Percentiles rank a stretch among this genome's conserved stretches.
Evolutionary conservation across 1,140 invertebrate species (phyloP).

Genomic region (Neuroterus valhalla): DNA sequence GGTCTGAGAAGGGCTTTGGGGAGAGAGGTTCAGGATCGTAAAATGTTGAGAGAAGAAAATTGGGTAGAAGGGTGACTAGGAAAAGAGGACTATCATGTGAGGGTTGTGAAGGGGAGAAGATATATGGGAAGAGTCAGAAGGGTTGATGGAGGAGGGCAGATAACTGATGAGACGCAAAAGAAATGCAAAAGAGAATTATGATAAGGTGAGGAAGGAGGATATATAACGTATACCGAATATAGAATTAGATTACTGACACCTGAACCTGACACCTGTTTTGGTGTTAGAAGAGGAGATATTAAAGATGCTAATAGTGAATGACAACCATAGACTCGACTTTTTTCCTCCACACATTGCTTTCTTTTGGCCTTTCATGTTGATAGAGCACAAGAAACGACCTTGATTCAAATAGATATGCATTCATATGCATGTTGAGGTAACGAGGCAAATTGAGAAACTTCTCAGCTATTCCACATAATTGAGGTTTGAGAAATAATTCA

Average conservation of each 20-base stretch:
- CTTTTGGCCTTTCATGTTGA: conserved; percentile 44
- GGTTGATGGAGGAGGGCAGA: no score
- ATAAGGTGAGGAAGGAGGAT: no score
- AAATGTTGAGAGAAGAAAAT: no score
- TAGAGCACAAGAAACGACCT: conserved; percentile 39
- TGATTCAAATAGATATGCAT: conserved; percentile 30
- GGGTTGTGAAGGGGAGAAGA: background rate
- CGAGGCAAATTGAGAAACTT: conserved; percentile 10
- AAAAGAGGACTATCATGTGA: background rate
- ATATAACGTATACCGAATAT: no score
- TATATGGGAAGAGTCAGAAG: no score
- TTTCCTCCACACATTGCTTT: conserved; percentile 40
- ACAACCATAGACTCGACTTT: conserved; percentile 48
- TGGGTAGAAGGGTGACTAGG: no score
- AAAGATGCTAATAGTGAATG: conserved; percentile 56
- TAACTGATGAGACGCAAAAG: no score
- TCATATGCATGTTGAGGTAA: conserved; percentile 32
- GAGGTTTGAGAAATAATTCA: conserved; percentile 7
- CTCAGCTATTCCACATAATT: conserved; percentile 12
- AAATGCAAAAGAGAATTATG: no score
- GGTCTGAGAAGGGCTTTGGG: no score
- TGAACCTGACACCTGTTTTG: conserved; percentile 44
- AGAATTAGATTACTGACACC: no score
- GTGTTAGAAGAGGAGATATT: conserved; percentile 50
- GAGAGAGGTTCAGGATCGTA: no score